A percentile compares a stretch with the other conserved stretches of the same genome.
These are phyloP conservation scores for Troides oblongomaculatus DNA, from an alignment of 2,888 invertebrate genomes.

Conservation along the genomic window DNA sequence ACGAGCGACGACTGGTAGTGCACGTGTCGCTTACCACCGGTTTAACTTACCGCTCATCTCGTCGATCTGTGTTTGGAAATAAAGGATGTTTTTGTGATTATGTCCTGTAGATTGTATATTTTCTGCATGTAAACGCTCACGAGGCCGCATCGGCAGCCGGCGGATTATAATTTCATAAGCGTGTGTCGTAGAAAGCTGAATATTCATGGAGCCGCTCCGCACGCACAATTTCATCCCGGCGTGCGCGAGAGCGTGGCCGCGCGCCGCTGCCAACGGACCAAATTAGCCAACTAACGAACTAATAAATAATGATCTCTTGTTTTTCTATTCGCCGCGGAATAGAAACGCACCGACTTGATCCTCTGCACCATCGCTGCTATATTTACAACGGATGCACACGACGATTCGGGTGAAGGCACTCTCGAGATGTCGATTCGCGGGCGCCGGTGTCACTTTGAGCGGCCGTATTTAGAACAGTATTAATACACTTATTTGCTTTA, in stretches of 20 bases:
- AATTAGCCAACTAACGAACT: conserved; percentile 79
- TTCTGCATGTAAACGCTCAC: too few relatives aligned
- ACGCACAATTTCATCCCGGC: conserved; percentile 72
- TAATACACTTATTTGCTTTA: background rate
- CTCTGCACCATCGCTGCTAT: conserved; percentile 68
- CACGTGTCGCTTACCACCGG: too few relatives aligned
- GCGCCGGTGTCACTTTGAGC: conserved; percentile 54
- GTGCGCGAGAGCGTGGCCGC: conserved; percentile 74
- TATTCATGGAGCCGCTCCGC: conserved; percentile 40
- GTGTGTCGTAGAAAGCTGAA: conserved; percentile 30
- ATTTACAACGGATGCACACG: conserved; percentile 65
- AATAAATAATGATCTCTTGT: conserved; percentile 80
- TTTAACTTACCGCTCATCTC: too few relatives aligned
- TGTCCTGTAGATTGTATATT: too few relatives aligned
- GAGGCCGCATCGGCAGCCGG: background rate
- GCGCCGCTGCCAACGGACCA: conserved; percentile 73
- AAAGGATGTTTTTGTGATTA: too few relatives aligned
- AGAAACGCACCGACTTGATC: conserved; percentile 73
- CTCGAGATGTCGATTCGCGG: conserved; percentile 67
- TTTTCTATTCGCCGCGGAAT: conserved; percentile 76
- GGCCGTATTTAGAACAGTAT: conserved; percentile 6
- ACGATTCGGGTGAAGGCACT: conserved; percentile 78
- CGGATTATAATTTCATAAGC: conserved; percentile 15
- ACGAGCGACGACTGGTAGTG: too few relatives aligned
- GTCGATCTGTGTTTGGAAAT: too few relatives aligned